Base-by-base conservation (phyloP, 53 echinoderm and acorn worm species). In the Actinopyga echinites region DNA sequence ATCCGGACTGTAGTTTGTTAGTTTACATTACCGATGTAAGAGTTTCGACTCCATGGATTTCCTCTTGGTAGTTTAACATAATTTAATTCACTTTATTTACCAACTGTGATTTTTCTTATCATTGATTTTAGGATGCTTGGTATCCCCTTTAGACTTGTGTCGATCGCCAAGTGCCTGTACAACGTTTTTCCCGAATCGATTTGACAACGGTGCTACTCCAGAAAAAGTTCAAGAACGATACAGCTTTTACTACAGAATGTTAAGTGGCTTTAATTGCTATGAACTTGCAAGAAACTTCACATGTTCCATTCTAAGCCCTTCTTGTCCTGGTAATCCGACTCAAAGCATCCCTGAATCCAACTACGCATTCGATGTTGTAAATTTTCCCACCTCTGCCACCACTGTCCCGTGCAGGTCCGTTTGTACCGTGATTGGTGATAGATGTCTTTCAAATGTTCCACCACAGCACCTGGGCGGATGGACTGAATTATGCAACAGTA, bases 301-400 rank as follows among this genome's bases (percentile, higher is more conserved):
- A 3, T 77, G 77, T 54, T 26, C 77, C 77, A 30, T 77, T 10
- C 28, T 54, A 6, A 26, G 29, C 32, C 77, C 77, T 28, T 32
- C 77, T 31, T 77, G 77, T 31, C 31, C 25, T 13, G 10, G 3
- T 17, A 26, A 21, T 56, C 25, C 49, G 24, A 26, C 15, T 20
- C 55, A 17, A 21, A 77, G 15, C 8, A 43, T 54, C 7, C 5
- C 8, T 8, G 77, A 77, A 20, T 19, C 28, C 4, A 55, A 77
- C 77, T 77, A 77, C 77, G 77, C 56, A 20, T 77, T 77, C 20
- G 77, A 77, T 56, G 44, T 55, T 25, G 56, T 32, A 1, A 77
- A 56, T 56, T 26, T 77, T 21, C 55, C 56, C 21, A 31, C 3
- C 10, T n/a, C 23, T 33, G 15, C 21, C 8, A 55, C 56, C 49